These are phyloP conservation scores for Eupithecia insigniata DNA, from an alignment of 2,888 invertebrate genomes.

Conservation along the genomic window DNA sequence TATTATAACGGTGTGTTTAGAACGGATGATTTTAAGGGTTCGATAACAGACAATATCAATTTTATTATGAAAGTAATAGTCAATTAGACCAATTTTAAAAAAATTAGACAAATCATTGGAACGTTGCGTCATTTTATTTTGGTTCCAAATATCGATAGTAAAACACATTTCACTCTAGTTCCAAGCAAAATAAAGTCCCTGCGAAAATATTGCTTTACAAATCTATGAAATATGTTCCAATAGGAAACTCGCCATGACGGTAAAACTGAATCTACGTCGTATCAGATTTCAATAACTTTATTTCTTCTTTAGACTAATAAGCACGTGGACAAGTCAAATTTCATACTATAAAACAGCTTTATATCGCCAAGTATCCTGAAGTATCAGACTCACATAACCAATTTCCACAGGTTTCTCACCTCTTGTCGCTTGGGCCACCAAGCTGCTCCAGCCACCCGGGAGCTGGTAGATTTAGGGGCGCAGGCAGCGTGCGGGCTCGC, in stretches of 20 bases:
- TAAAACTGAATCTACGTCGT: no score
- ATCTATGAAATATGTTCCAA: not conserved
- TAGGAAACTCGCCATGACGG: not conserved
- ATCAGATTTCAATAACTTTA: no score
- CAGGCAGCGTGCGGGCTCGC: slow-evolving; percentile 94
- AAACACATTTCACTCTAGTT: no score
- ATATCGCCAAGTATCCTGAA: no score
- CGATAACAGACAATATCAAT: no score
- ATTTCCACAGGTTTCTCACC: slow-evolving; percentile 68
- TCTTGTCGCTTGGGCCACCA: slow-evolving; percentile 81
- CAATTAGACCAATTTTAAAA: not conserved
- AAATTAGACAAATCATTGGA: not conserved
- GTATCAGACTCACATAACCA: no score
- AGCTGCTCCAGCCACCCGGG: slow-evolving; percentile 86
- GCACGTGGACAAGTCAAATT: no score
- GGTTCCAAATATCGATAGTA: not conserved
- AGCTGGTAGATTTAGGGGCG: slow-evolving; percentile 92
- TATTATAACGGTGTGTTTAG: no score
- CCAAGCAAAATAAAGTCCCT: no score
- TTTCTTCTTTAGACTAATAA: no score
- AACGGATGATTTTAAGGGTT: no score
- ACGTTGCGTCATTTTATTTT: not conserved
- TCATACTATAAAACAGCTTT: no score
- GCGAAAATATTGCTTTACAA: not conserved
- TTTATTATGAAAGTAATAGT: not conserved